Conservation (phyloP, 2,888 invertebrate genomes). For the Lithophane leautieri region DNA sequence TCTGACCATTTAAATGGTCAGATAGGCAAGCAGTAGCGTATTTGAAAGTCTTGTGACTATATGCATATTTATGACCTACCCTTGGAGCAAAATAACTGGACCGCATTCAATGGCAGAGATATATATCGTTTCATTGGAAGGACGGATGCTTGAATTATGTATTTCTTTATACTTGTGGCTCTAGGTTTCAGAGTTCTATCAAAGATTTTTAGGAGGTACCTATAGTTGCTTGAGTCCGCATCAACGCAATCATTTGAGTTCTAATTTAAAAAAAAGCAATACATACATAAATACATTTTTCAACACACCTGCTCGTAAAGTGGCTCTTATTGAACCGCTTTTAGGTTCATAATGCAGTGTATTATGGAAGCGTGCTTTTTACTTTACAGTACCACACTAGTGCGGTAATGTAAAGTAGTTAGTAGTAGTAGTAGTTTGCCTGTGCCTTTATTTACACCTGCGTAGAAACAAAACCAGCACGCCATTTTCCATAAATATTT, state of each 20-base stretch:
- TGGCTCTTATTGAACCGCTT: no score
- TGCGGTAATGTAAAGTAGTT: no score
- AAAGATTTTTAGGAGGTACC: background rate
- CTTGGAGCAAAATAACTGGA: slow-evolving; percentile 42
- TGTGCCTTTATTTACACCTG: no score
- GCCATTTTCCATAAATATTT: no score
- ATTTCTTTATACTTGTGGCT: slow-evolving; percentile 25
- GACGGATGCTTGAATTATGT: slow-evolving; percentile 31
- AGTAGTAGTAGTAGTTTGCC: no score
- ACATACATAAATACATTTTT: no score
- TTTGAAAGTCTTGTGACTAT: slow-evolving; percentile 43
- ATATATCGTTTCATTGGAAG: slow-evolving; percentile 26
- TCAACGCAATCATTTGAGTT: background rate
- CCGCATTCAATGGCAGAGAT: slow-evolving; percentile 35
- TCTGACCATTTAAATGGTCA: background rate
- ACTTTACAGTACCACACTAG: no score
- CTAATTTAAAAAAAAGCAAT: background rate
- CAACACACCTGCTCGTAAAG: no score
- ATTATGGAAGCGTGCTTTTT: no score
- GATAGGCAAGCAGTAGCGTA: background rate
- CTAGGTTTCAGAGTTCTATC: background rate
- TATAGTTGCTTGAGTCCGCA: background rate
- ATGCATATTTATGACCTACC: slow-evolving; percentile 47
- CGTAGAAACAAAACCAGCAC: no score
- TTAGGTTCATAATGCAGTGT: no score